Evolutionary conservation across 2,797 vertebrate species (phyloP).

Genomic region (Gymnoscopelus braueri): DNA sequence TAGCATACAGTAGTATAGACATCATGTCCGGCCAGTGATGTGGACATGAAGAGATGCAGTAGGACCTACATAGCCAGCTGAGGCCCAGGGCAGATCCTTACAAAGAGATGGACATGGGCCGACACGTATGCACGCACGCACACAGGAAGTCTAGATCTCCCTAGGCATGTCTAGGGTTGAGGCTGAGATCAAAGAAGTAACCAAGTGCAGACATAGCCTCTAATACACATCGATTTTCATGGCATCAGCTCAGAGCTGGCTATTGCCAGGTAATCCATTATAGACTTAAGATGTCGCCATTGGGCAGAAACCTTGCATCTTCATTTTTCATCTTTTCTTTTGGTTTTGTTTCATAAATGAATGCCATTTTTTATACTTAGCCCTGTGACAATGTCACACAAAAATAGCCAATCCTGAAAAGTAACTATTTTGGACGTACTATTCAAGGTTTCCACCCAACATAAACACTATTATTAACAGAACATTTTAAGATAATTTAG

Average conservation of each 20-base stretch:
- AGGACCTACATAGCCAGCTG: background rate
- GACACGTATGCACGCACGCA: background rate
- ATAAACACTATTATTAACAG: too few species aligned
- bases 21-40: too few species aligned
- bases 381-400: too few species aligned
- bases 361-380: too few species aligned
- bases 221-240: constrained; percentile 7
- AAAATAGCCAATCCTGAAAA: too few species aligned
- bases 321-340: too few species aligned
- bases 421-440: too few species aligned
- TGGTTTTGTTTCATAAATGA: too few species aligned
- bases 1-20: too few species aligned
- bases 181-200: constrained; percentile 11
- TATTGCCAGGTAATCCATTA: background rate
- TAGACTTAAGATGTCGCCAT: background rate
- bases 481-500: background rate
- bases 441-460: too few species aligned
- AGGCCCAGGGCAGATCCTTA: constrained; percentile 1
- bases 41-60: background rate
- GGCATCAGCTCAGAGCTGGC: background rate
- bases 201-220: constrained; percentile 7
- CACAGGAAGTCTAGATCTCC: background rate
- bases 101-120: background rate
- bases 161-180: background rate
- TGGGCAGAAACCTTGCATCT: too few species aligned